Evolutionary conservation across 2,113 vertebrate genomes (phyloP), one percentile per base, ranked within the genome.

Genomic region (Protobothrops mucrosquamatus): DNA sequence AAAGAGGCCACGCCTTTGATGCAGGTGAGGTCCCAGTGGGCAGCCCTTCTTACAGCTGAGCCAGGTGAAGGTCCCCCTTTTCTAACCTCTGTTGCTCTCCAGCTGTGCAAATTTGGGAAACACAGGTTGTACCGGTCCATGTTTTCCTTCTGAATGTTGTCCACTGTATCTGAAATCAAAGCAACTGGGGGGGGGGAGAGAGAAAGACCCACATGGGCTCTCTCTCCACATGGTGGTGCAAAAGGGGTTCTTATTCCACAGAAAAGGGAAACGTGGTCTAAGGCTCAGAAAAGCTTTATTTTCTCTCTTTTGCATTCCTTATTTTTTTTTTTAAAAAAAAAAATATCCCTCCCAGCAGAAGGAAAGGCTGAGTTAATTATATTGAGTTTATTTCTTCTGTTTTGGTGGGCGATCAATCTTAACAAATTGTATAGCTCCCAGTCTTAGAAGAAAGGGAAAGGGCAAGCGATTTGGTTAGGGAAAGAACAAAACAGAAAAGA

Each of bases 341-440:
- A 20, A 18, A 4, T 4, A 93, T 96, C 92, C 91, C 88, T 93
- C 94, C 94, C 52, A 57, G 95, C 92, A 91, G 94, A 94, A 95
- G 91, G 94, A 90, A 93, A 89, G 57, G 91, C 86, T 59, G 94
- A 96, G 95, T 97, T 96, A 96, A 96, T 97, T 96, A 94, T 94
- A 93, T 95, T 93, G 89, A 96, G 96, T 97, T 89, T 97, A 97
- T 96, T 95, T 94, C 94, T 93, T 95, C 91, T 6, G 39, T 94
- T 95, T 94, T 96, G 95, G 95, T 95, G 92, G 89, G 94, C 96
- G 95, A 97, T 97, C 96, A 96, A 96, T 97, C 96, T 96, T 95
- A 88, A 92, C 0, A 34, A 94, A 96, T 91, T 93, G 95, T 93
- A 69, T 48, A 91, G 94, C 94, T 94, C 92, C 0, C 0, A 89